Conservation (phyloP, 1,140 invertebrate species). For the Acyrthosiphon pisum region DNA sequence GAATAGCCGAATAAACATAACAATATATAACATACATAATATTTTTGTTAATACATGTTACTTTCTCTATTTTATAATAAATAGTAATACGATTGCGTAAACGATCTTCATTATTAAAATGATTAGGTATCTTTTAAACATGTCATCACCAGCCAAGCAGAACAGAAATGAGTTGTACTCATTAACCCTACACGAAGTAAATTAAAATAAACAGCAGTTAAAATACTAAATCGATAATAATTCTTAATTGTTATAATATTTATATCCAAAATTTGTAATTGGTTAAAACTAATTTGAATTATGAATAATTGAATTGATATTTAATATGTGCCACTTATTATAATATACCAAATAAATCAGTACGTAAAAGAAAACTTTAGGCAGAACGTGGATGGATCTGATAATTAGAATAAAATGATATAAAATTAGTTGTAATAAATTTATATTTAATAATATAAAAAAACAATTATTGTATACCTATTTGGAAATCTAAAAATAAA, state of each 20-base stretch:
- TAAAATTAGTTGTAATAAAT: neutral
- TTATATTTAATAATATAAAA: neutral
- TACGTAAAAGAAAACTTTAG: neutral
- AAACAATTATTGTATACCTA: neutral
- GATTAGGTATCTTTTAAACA: constrained; percentile 17
- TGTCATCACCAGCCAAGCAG: constrained; percentile 4
- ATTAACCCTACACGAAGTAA: neutral
- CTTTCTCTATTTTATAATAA: constrained; percentile 34
- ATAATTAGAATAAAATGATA: neutral
- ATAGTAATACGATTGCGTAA: constrained; percentile 38
- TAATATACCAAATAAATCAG: neutral
- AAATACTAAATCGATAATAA: constrained; percentile 8
- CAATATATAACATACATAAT: neutral
- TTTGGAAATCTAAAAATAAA: constrained; percentile 2
- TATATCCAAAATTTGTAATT: neutral
- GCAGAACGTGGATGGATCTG: neutral
- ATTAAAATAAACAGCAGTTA: neutral
- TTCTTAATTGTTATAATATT: neutral
- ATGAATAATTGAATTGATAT: neutral
- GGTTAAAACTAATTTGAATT: neutral
- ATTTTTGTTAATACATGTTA: neutral
- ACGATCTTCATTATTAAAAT: constrained; percentile 3
- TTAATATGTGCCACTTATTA: neutral
- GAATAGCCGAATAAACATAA: neutral
- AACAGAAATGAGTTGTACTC: constrained; percentile 10